Base-by-base conservation (phyloP, 2,888 invertebrate species). In the Folsomia manolachei region DNA sequence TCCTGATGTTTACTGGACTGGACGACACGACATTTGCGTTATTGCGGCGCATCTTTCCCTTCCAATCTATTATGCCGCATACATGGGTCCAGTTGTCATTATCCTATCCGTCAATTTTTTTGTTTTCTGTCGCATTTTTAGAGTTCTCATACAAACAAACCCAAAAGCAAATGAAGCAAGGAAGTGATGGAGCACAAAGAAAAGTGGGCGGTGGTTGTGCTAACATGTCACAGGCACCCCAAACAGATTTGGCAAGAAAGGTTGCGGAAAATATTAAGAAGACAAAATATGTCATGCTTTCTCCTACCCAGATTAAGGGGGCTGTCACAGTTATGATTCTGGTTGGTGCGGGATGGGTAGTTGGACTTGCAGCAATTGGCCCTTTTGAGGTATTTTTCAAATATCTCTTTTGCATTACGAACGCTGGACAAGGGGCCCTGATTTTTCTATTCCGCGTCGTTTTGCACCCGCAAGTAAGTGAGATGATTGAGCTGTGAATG, bases 41-140 rank as follows among this genome's bases (percentile, higher is more conserved):
- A 81, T 86, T 64, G 84, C 84, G 0, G 78, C 77, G 79, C 83
- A 83, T 11, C 78, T 81, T 18, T 83, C 83, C 69, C 81, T 82
- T 0, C 78, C 82, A 18, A 82, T 85, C 1, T 86, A 85, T 79
- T 85, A 85, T 78, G 77, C 81, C 1, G 79, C 84, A 0, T 83
- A 85, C 52, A 80, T 86, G n/a, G 84, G 81, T 0, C 86, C 86
- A 0, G 83, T 84, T 1, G 82, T 83, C 66, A 39, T 83, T 4
- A 82, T 86, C 27, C 79, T 86, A 21, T 14, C n/a, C n/a, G 76
- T 84, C 39, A 86, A 86, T 79, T 80, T 82, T 25, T 75, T 84
- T 2, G 83, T 84, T 18, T 86, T 86, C 76, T 79, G 82, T 9
- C 74, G 85, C 72, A 85, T 86, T 19, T 78, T 82, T 7, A 77